Percentiles rank a stretch among this genome's conserved stretches.
These are phyloP conservation scores for Centropus unirufus DNA, from an alignment of 2,113 vertebrate genomes.

Conservation along the genomic window DNA sequence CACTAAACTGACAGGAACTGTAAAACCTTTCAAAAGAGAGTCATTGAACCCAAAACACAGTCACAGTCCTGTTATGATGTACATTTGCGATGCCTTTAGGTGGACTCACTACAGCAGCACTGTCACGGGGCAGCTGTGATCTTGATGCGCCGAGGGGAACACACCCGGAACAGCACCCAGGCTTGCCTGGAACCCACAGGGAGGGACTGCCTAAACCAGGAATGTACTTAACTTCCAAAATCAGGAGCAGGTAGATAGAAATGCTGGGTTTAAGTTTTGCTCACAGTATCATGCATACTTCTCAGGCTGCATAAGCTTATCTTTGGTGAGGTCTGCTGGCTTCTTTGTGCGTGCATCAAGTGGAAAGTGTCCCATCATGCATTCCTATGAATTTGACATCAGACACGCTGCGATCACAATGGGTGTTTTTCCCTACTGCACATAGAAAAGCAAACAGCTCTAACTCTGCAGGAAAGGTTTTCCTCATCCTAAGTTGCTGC, in stretches of 20 bases:
- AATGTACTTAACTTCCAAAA: background rate
- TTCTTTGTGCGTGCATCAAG: background rate
- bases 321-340: background rate
- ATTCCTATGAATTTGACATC: background rate
- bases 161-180: background rate
- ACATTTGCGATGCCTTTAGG: background rate
- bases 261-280: background rate
- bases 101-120: background rate
- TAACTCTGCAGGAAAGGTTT: background rate
- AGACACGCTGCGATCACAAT: background rate
- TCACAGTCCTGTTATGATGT: background rate
- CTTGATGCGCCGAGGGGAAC: background rate
- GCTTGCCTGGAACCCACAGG: background rate
- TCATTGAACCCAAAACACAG: background rate
- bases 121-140: background rate
- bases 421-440: background rate
- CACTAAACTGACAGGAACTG: conserved; percentile 49
- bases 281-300: background rate
- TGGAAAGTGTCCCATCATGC: background rate
- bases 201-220: background rate
- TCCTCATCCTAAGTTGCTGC: background rate
- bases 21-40: conserved; percentile 42
- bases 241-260: background rate
- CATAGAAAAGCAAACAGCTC: background rate
- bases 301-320: background rate